Base-by-base conservation (phyloP, 2,797 vertebrate genomes). In the Erethizon dorsatum region DNA sequence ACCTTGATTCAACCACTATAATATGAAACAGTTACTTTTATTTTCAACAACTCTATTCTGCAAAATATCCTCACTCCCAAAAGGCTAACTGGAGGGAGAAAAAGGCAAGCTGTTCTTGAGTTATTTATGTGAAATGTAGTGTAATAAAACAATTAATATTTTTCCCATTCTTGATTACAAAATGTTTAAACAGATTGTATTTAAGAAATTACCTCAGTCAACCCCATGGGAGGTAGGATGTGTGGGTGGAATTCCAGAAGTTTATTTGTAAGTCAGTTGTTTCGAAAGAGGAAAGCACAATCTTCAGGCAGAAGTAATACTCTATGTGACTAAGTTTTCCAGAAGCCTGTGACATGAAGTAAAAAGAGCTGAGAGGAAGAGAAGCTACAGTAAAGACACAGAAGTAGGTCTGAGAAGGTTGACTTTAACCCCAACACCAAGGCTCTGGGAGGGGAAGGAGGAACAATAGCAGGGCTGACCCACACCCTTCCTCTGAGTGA, bases 121-220 rank as follows among this genome's bases (percentile, higher is more conserved):
- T 90, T 93, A 94, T 61, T 96, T 96, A 95, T 95, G 67, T 57
- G 95, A 95, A 97, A 88, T 69, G 33, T 17, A 93, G 45, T 75
- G 95, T 96, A 94, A 97, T 88, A 97, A 97, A 97, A 96, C 93
- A 96, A 96, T 97, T 95, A 87, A 63, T 83, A 50, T 88, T 95
- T 95, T 94, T 93, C 57, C 71, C 84, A 83, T 45, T 96, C 87
- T 92, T 59, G 54, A 65, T 89, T 94, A 63, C 65, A 97, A 97
- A 96, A 90, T 45, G 56, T 88, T 97, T 96, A 92, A 97, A 95
- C 91, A 96, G 73, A 96, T 95, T 96, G 77, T 75, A 54, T 92
- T 78, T 57, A 92, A 88, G 88, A 65, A 88, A 90, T 94, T 96
- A 96, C 79, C 95, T 97, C 92, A 95, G 65, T 45, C 95, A 96